Base-by-base conservation (phyloP, 2,113 vertebrate species). In the Sturnira hondurensis region DNA sequence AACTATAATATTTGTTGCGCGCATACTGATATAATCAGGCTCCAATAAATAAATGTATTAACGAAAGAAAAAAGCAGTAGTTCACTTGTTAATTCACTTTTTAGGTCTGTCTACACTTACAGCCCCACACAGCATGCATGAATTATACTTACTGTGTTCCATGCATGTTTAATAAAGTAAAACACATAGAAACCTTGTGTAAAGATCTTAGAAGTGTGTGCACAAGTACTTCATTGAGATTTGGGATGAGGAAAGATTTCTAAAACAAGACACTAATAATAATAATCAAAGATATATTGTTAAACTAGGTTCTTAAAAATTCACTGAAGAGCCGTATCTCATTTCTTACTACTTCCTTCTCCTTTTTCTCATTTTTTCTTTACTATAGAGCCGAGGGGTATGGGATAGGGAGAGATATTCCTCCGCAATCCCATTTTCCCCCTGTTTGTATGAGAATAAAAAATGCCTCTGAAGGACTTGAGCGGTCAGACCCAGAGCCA, bases 1-100 rank as follows among this genome's bases (percentile, higher is more conserved):
- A 97, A 95, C 47, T 92, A 26, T 41, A 92, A 67, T 95, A 90
- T 93, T 96, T 94, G 80, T 33, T 98, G 41, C 61, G 86, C 65
- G 41, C 56, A 91, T 47, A 28, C 19, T 91, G 91, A 67, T 96
- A 89, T 89, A 96, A 97, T 92, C 47, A 97, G 38, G 31, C 94
- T 94, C 78, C 52, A 67, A 82, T 82, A 97, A 67, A 82, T 82
- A 97, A 98, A 97, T 81, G 97, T 89, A 63, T 41, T 92, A 70
- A 97, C 91, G 38, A 97, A 97, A 45, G n/a, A 36, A 17, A 9
- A 22, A 83, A 26, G 1, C 28, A 61, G 58, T 17, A 41, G 20
- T 50, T 86, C 17, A 20, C 28, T 33, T 56, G n/a, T 77, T 20
- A 47, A 73, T 65, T 7, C 5, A 33, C 26, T 36, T 92, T 89